phyloP scores from a whole-genome alignment of 2,888 invertebrate genomes.

The Pogonocherus hispidulus region DNA sequence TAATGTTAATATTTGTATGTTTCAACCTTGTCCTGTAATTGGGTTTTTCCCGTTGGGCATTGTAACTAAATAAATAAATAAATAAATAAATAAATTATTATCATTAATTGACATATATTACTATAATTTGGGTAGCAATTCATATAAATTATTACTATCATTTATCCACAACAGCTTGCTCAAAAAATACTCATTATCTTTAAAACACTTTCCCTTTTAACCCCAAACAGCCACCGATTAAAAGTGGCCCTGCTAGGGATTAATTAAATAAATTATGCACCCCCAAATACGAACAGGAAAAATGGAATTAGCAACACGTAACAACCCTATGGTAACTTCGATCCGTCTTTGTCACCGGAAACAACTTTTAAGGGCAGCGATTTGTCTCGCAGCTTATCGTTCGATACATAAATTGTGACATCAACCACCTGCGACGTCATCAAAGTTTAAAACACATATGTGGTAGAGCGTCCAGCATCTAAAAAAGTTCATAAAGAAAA shows the following conservation, averaged over 20 bases:
- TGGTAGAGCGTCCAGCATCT: not conserved
- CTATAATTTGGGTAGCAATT: no score
- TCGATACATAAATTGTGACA: constrained; percentile 18
- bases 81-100: no score
- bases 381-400: constrained; percentile 15
- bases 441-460: constrained; percentile 19
- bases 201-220: no score
- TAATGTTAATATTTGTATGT: no score
- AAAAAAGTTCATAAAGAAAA: not conserved
- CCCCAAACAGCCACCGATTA: no score
- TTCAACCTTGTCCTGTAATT: no score
- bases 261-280: not conserved
- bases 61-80: no score
- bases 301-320: not conserved
- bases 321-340: not conserved
- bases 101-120: no score
- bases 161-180: no score
- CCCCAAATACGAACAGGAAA: not conserved
- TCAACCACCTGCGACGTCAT: constrained; percentile 9
- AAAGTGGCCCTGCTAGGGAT: not conserved
- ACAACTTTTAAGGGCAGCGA: constrained; percentile 16
- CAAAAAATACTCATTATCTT: no score
- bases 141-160: no score
- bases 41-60: no score
- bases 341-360: constrained; percentile 1